Percentiles rank a stretch among this genome's conserved stretches.
phyloP scores from a whole-genome alignment of 1,140 invertebrate genomes.

The Monochamus saltuarius region DNA sequence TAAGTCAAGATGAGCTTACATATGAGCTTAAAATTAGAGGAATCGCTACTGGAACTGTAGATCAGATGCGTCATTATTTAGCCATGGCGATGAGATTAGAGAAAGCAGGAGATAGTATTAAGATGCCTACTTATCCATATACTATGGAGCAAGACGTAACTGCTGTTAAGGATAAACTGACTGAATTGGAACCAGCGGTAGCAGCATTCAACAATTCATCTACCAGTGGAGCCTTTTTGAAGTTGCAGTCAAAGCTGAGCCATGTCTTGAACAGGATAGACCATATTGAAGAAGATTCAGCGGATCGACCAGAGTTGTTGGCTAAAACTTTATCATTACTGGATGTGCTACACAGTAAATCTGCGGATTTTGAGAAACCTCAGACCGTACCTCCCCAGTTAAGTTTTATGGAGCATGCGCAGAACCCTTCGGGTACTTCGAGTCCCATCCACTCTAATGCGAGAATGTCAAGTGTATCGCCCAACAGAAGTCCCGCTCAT shows the following conservation, averaged over 20 bases:
- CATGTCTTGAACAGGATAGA: background rate
- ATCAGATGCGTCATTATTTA: conserved; percentile 9
- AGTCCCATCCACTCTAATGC: background rate
- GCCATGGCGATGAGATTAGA: conserved; percentile 4
- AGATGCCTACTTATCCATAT: background rate
- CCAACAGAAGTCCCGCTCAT: background rate
- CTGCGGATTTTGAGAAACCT: background rate
- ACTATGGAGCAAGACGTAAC: conserved; percentile 4
- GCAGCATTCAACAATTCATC: background rate
- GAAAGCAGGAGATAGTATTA: background rate
- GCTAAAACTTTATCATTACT: background rate
- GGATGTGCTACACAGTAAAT: background rate
- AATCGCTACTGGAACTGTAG: conserved; percentile 8
- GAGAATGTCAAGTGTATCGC: background rate
- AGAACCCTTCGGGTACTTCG: background rate
- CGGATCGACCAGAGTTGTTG: background rate
- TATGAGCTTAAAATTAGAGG: conserved; percentile 8
- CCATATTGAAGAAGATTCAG: background rate
- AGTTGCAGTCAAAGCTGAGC: background rate
- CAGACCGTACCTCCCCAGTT: background rate
- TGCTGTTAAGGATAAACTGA: background rate
- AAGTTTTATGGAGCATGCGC: background rate
- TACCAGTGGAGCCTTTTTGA: background rate
- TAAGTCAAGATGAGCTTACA: conserved; percentile 2
- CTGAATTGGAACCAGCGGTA: background rate